Evolutionary conservation across 2,797 vertebrate species (phyloP), one percentile per base, ranked within the genome.

Genomic region (Pantherophis vulpinus): DNA sequence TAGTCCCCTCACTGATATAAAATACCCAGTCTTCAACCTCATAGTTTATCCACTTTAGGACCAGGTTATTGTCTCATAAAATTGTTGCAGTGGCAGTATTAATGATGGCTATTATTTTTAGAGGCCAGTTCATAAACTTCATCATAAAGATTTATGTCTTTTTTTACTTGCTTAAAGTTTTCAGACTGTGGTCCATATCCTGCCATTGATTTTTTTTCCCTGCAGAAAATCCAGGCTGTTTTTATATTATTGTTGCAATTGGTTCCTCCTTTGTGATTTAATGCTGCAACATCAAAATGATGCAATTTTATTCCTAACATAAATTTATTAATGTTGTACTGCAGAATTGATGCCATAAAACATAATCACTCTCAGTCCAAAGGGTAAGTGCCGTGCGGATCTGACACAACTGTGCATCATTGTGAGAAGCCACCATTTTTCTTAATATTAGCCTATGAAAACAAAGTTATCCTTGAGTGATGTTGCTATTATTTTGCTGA

Each of bases 241-340:
- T 90, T 91, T 87, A 74, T 60, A 32, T 91, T 91, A 59, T 94
- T 95, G 94, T 92, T 94, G 96, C 96, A 97, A 97, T 96, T 95
- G 95, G 93, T 93, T 95, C 94, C 97, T 96, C 95, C 95, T 95
- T 92, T 94, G 93, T 83, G 96, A 97, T 96, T 96, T 96, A 95
- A 94, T 91, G 92, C 90, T 88, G 86, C 27, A 74, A 95, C 88
- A 95, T 93, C 3, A 9, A 95, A 95, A 95, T 96, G 96, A 97
- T 97, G 95, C 95, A 96, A 95, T 97, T 95, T 91, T 94, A 96
- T 96, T 96, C 97, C 95, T 97, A 97, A 98, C 90, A 97, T 96
- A 97, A 98, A 98, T 98, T 97, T 98, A 97, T 97, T 97, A 98
- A 97, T 96, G 97, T 97, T 97, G 96, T 97, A 94, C 94, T 95